Evolutionary conservation across 2,888 invertebrate species (phyloP).

Genomic region (Leucozona laternaria): DNA sequence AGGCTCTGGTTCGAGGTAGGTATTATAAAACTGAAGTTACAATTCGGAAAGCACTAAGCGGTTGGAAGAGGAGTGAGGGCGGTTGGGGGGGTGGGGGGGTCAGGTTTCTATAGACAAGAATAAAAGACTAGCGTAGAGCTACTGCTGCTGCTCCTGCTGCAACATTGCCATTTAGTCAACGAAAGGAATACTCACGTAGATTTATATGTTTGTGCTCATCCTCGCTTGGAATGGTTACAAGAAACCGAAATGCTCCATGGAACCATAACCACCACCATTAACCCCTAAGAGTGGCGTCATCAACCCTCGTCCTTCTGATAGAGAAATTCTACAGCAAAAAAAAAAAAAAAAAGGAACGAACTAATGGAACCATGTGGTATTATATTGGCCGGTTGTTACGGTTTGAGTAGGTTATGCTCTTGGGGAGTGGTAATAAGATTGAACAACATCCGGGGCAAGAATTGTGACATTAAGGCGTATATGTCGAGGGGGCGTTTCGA

Average conservation of each 20-base stretch:
- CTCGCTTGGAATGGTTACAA: slow-evolving; percentile 75
- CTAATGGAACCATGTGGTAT: slow-evolving; percentile 71
- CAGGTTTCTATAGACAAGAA: slow-evolving; percentile 27
- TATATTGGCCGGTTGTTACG: slow-evolving; percentile 47
- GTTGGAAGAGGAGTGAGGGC: neutral
- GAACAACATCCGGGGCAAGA: slow-evolving; percentile 74
- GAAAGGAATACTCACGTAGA: slow-evolving; percentile 41
- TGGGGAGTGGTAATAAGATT: slow-evolving; percentile 74
- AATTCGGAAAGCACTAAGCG: slow-evolving; percentile 34
- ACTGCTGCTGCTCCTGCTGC: slow-evolving; percentile 40
- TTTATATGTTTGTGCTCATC: slow-evolving; percentile 60
- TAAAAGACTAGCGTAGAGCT: slow-evolving; percentile 27
- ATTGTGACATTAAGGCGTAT: slow-evolving; percentile 65
- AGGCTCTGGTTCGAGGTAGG: slow-evolving; percentile 15
- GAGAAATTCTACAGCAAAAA: neutral
- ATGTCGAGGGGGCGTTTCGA: slow-evolving; percentile 35
- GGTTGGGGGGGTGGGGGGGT: neutral
- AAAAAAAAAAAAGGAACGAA: slow-evolving; percentile 24
- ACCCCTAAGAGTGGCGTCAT: slow-evolving; percentile 13
- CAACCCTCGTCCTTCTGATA: neutral
- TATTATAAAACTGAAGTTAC: slow-evolving; percentile 30
- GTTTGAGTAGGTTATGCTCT: slow-evolving; percentile 49
- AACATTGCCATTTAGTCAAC: slow-evolving; percentile 67
- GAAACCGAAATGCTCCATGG: slow-evolving; percentile 67
- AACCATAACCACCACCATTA: slow-evolving; percentile 64